These are phyloP conservation scores for Acleris cristana DNA, from an alignment of 2,888 invertebrate genomes.

Conservation along the genomic window DNA sequence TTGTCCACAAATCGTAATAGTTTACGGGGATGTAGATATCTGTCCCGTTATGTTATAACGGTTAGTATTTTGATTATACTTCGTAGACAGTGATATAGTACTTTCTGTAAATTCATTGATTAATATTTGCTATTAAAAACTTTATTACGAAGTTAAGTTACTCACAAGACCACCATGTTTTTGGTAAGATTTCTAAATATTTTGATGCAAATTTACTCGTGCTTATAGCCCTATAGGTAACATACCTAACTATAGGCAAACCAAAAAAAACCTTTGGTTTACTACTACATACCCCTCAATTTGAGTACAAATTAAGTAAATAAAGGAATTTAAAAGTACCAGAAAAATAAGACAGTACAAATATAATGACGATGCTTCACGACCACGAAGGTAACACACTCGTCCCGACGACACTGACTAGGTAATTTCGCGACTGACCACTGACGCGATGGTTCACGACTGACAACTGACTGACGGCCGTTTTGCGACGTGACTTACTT, in stretches of 20 bases:
- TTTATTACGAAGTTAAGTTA: no score
- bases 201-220: no score
- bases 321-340: not conserved
- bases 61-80: slow-evolving; percentile 14
- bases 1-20: slow-evolving; percentile 31
- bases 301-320: no score
- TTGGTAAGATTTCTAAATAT: no score
- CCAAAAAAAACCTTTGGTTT: no score
- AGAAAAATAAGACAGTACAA: slow-evolving; percentile 6
- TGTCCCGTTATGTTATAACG: slow-evolving; percentile 23
- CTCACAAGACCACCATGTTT: no score
- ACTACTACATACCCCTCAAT: no score
- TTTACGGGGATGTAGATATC: slow-evolving; percentile 23
- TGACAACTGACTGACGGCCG: slow-evolving; percentile 9
- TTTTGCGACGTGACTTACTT: slow-evolving; percentile 8
- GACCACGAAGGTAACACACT: slow-evolving; percentile 9
- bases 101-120: no score
- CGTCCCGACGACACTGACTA: slow-evolving; percentile 12
- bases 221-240: no score
- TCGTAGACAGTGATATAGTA: not conserved
- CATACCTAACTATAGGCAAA: no score
- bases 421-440: slow-evolving; percentile 21
- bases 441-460: slow-evolving; percentile 9
- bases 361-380: slow-evolving; percentile 4
- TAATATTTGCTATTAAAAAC: no score